These are phyloP conservation scores for Moxostoma hubbsi DNA, from an alignment of 2,797 vertebrate species.

Conservation along the genomic window DNA sequence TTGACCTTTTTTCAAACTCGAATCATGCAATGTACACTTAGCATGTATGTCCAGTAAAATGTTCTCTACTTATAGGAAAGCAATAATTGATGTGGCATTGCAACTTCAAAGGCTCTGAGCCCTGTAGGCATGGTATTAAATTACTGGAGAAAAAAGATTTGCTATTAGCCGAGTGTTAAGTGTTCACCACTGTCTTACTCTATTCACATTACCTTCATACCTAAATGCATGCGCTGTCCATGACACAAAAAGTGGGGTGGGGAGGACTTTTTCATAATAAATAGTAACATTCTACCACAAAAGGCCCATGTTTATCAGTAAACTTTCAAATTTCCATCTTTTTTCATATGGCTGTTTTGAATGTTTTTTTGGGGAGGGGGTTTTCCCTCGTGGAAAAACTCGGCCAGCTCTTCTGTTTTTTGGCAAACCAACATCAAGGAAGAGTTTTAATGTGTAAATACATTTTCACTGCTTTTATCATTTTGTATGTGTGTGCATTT, in stretches of 20 bases:
- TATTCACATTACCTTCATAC: not conserved
- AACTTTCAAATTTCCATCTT: constrained; percentile 59
- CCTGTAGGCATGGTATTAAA: constrained; percentile 75
- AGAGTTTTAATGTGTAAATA: constrained; percentile 70
- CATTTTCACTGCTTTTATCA: not conserved
- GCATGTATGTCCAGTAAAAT: constrained; percentile 76
- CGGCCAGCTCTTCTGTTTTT: constrained; percentile 12
- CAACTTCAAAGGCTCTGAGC: constrained; percentile 78
- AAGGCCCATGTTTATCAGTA: constrained; percentile 70
- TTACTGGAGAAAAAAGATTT: constrained; percentile 78
- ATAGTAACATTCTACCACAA: constrained; percentile 65
- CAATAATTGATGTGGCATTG: constrained; percentile 83
- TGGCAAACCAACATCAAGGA: constrained; percentile 6
- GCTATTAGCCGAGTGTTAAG: constrained; percentile 76
- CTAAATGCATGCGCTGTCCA: not conserved
- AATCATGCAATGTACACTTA: constrained; percentile 71
- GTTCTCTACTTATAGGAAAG: constrained; percentile 71
- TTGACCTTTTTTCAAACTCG: constrained; percentile 40
- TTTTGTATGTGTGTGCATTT: constrained; percentile 3
- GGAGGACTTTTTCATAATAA: constrained; percentile 49
- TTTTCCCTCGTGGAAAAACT: not conserved
- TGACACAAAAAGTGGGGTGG: not conserved
- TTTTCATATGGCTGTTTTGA: constrained; percentile 62
- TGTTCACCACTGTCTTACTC: constrained; percentile 47
- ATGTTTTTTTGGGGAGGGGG: no score